phyloP scores from a whole-genome alignment of 2,797 vertebrate genomes.

The Sparus aurata region DNA sequence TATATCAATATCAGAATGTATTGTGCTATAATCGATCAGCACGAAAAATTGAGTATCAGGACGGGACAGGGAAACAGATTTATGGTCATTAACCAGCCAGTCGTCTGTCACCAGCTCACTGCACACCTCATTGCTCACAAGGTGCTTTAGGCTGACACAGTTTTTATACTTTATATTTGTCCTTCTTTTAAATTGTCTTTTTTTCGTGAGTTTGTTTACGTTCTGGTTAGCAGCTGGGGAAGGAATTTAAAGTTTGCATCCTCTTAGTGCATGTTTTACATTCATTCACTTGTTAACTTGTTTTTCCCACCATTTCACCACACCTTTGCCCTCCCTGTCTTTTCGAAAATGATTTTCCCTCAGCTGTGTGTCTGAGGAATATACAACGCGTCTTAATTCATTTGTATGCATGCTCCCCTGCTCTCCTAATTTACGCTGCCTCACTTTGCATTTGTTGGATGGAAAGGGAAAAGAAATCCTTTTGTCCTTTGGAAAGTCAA shows the following conservation, averaged over 20 bases:
- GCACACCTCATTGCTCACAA: conserved; percentile 27
- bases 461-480: conserved; percentile 7
- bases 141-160: neutral
- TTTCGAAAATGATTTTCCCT: conserved; percentile 12
- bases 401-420: conserved; percentile 51
- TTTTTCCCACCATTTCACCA: conserved; percentile 6
- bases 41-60: neutral
- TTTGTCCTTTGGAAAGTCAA: conserved; percentile 22
- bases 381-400: conserved; percentile 35
- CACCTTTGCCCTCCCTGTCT: conserved; percentile 20
- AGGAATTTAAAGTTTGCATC: conserved; percentile 14
- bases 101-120: conserved; percentile 42
- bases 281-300: conserved; percentile 16
- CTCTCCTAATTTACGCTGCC: conserved; percentile 49
- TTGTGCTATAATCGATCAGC: no score
- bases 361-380: conserved; percentile 29
- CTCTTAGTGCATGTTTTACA: conserved; percentile 10
- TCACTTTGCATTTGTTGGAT: conserved; percentile 46
- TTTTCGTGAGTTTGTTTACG: conserved; percentile 37
- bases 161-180: conserved; percentile 14
- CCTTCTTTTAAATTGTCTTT: conserved; percentile 2
- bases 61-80: conserved; percentile 55
- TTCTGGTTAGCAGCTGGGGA: conserved; percentile 21
- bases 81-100: conserved; percentile 40
- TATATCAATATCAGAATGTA: no score